Base-by-base conservation (phyloP, 1,140 invertebrate species). In the Lineus longissimus region DNA sequence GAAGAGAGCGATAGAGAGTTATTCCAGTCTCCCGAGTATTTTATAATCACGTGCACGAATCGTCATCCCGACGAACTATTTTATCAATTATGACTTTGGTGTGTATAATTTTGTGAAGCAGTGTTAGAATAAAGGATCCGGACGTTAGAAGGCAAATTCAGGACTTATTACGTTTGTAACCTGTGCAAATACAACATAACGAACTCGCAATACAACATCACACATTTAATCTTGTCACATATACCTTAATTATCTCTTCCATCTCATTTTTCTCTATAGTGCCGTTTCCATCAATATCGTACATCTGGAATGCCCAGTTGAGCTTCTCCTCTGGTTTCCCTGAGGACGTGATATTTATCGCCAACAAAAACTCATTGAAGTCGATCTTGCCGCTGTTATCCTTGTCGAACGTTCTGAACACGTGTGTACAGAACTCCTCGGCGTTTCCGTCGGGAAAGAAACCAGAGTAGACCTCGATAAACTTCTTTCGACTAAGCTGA, bases 371-470 rank as follows among this genome's bases (percentile, higher is more conserved):
- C 62, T 81, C 81, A 58, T 81, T 83, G 66, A 83, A 82, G 65
- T 82, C 80, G 58, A 82, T 82, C 66, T 78, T 77, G 1, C 79
- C 96, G 84, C 96, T 96, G 85, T 97, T 95, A 84, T 98, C 96
- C 88, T 95, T 95, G 81, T 98, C 95, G 83, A 98, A 99, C 85
- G 96, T 98, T 72, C 96, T 88, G 83, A 98, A 99, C 17, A 99
- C 95, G 81, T 99, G 96, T 77, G 98, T 94, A 81, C 96, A 98
- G 84, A 99, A 99, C 82, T 97, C 94, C 80, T 98, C 94, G 23
- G 96, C 96, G 78, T 97, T 95, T 60, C 97, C 95, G 74, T 92
- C 94, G 15, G 96, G 95, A 84, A 98, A 98, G 86, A 98, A 84
- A 68, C 84, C 83, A 40, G 85, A 97, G 86, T 99, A 99, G 89